Evolutionary conservation across 2,888 invertebrate species (phyloP).

Genomic region (Caenorhabditis afra): DNA sequence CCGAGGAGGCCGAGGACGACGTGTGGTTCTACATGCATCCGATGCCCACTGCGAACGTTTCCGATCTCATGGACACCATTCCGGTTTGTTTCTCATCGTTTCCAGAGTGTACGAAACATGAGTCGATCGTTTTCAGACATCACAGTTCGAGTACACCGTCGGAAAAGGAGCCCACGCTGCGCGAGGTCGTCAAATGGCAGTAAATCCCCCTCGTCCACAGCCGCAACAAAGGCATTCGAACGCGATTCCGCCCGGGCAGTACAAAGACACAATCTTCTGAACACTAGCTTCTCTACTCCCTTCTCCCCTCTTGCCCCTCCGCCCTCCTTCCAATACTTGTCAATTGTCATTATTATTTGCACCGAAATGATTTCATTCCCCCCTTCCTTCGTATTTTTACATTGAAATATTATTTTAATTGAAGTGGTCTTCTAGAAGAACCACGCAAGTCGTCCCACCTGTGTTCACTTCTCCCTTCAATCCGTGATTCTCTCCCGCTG

Average conservation of each 20-base stretch:
- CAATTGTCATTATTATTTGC: too few species aligned
- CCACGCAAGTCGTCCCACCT: too few species aligned
- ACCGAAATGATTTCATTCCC: too few species aligned
- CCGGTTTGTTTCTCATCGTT: constrained; percentile 45
- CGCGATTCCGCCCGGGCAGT: constrained; percentile 63
- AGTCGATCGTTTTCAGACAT: constrained; percentile 63
- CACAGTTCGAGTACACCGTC: constrained; percentile 78
- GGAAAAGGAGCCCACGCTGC: constrained; percentile 76
- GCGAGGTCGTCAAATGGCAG: constrained; percentile 63
- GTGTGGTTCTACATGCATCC: constrained; percentile 99
- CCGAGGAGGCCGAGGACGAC: constrained; percentile 91
- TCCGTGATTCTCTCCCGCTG: too few species aligned
- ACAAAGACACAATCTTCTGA: constrained; percentile 67
- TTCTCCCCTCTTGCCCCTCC: not conserved
- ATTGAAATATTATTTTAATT: too few species aligned
- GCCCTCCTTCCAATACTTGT: too few species aligned
- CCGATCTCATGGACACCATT: constrained; percentile 71
- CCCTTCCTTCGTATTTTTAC: too few species aligned
- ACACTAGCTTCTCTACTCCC: not conserved
- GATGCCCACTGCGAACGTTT: constrained; percentile 85
- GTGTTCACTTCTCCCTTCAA: too few species aligned
- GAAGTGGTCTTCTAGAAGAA: too few species aligned
- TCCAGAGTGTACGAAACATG: too few species aligned
- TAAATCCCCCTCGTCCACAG: constrained; percentile 41
- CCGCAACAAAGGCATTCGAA: constrained; percentile 24